Conservation (phyloP, 2,888 invertebrate genomes). For the Apodemia hepburni region DNA sequence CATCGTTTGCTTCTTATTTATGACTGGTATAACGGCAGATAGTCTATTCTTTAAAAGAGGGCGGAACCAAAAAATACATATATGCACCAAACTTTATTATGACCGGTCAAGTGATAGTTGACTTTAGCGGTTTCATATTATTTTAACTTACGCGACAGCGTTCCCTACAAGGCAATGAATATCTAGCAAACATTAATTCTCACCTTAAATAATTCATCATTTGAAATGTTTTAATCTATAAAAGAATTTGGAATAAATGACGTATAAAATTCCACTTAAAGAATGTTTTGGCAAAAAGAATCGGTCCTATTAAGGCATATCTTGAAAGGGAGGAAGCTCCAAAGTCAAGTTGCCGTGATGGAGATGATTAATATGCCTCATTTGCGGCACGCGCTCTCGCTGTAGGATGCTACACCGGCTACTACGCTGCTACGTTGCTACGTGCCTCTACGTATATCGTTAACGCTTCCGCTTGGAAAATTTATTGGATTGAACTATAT, state of each 20-base stretch:
- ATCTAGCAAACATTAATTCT: too few species aligned
- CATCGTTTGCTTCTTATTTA: too few species aligned
- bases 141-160: too few species aligned
- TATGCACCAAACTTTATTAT: too few species aligned
- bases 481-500: constrained; percentile 74
- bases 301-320: constrained; percentile 60
- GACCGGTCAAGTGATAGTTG: too few species aligned
- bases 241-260: neutral
- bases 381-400: constrained; percentile 63
- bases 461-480: constrained; percentile 72
- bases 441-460: constrained; percentile 74
- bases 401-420: constrained; percentile 42
- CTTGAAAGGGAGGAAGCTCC: constrained; percentile 63
- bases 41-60: too few species aligned
- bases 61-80: too few species aligned
- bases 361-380: constrained; percentile 77
- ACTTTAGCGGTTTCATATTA: too few species aligned
- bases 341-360: constrained; percentile 71
- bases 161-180: too few species aligned
- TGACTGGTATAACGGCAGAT: too few species aligned
- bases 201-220: constrained; percentile 8
- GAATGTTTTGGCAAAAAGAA: constrained; percentile 38
- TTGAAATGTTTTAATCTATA: constrained; percentile 2
- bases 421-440: constrained; percentile 51
- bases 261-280: constrained; percentile 18